Conservation (phyloP, 92 coral and sea anemone genomes). For the Epizoanthus rinbou region DNA sequence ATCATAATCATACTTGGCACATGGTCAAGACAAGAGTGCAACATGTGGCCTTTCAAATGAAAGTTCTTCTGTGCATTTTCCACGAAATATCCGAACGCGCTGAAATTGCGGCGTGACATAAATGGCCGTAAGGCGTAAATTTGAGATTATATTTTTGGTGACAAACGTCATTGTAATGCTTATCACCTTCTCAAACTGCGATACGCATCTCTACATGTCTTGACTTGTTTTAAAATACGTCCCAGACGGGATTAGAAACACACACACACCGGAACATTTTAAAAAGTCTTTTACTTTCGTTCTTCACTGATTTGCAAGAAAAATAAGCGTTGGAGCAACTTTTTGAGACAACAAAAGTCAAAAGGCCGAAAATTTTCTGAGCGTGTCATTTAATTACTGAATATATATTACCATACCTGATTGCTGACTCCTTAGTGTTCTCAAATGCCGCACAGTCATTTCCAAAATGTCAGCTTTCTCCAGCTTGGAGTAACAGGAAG, state of each 20-base stretch:
- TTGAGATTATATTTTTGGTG: background rate
- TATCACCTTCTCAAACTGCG: background rate
- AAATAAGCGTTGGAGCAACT: too few relatives aligned
- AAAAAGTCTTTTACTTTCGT: background rate
- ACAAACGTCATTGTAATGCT: background rate
- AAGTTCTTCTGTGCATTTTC: too few relatives aligned
- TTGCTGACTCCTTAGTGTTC: conserved; percentile 64
- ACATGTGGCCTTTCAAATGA: too few relatives aligned
- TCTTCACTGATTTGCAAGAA: background rate
- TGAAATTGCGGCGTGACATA: too few relatives aligned
- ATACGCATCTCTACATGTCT: background rate
- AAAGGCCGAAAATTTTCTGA: background rate
- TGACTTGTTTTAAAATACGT: conserved; percentile 11
- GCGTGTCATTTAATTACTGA: conserved; percentile 43
- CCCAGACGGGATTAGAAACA: background rate
- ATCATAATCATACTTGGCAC: too few relatives aligned
- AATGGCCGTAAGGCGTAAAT: too few relatives aligned
- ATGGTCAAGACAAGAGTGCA: too few relatives aligned
- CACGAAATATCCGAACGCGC: too few relatives aligned
- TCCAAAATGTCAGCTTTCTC: conserved; percentile 90
- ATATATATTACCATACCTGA: conserved; percentile 1
- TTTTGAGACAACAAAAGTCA: too few relatives aligned
- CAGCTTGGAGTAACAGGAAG: conserved; percentile 79
- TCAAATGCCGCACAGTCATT: conserved; percentile 80
- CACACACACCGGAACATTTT: background rate